Conservation (phyloP, 2,888 invertebrate species). For the Coleophora deauratella region DNA sequence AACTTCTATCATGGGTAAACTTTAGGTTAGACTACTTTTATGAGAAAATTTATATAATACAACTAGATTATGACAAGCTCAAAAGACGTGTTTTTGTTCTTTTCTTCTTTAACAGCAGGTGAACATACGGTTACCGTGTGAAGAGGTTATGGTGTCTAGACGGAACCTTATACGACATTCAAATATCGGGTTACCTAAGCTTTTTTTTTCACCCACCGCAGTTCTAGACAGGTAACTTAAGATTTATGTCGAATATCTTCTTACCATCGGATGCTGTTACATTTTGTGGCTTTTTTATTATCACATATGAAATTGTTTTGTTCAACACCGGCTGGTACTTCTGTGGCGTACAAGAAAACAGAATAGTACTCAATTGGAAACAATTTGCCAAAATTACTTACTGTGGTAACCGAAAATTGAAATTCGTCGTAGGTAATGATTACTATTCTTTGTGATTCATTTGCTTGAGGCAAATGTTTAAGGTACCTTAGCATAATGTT, state of each 20-base stretch:
- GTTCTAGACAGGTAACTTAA: conserved; percentile 52
- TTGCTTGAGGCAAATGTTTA: too few species aligned
- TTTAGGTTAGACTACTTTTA: too few species aligned
- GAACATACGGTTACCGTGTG: conserved; percentile 24
- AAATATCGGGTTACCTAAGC: conserved; percentile 44
- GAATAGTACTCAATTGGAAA: background rate
- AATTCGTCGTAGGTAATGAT: too few species aligned
- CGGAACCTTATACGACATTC: conserved; percentile 51
- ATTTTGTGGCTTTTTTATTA: conserved; percentile 10
- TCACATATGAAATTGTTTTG: background rate
- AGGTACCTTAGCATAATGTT: too few species aligned
- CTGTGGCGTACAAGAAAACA: background rate
- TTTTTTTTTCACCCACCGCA: conserved; percentile 50
- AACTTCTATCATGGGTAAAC: too few species aligned
- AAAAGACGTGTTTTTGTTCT: too few species aligned
- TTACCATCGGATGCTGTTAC: conserved; percentile 49
- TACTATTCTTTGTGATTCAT: conserved; percentile 10
- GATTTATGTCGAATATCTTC: conserved; percentile 38
- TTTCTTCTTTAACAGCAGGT: background rate
- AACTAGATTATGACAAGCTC: too few species aligned
- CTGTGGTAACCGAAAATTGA: conserved; percentile 20
- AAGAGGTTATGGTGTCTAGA: conserved; percentile 51
- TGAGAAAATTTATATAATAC: too few species aligned
- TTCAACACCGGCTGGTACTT: too few species aligned
- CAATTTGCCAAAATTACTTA: conserved; percentile 12